A percentile compares a stretch with the other conserved stretches of the same genome.
Conservation (phyloP, 2,113 vertebrate species). For the Beaufortia kweichowensis region DNA sequence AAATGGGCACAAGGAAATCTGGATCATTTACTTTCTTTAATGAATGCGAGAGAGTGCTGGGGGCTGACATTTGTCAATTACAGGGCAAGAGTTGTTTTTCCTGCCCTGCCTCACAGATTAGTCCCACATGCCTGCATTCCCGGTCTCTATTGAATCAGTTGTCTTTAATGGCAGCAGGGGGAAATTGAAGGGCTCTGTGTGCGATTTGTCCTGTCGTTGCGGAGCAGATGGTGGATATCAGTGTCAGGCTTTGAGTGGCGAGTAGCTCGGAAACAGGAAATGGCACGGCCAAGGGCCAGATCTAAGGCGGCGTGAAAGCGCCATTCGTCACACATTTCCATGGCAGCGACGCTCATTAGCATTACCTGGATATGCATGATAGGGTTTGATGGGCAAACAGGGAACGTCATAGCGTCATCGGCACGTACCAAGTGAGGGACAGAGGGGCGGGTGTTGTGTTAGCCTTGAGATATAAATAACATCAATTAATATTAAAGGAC, state of each 20-base stretch:
- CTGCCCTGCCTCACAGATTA: conserved; percentile 47
- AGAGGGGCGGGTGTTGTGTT: background rate
- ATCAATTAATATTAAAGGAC: conserved; percentile 36
- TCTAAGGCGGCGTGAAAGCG: conserved; percentile 72
- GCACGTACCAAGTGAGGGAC: conserved; percentile 59
- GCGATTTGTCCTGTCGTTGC: conserved; percentile 50
- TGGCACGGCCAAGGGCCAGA: conserved; percentile 65
- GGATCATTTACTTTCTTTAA: conserved; percentile 36
- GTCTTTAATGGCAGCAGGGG: conserved; percentile 53
- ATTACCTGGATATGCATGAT: conserved; percentile 72
- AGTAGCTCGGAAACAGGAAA: conserved; percentile 61
- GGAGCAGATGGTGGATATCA: conserved; percentile 56
- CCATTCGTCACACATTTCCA: conserved; percentile 73
- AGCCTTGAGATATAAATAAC: conserved; percentile 32
- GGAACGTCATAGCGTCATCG: conserved; percentile 54
- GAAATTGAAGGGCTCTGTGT: conserved; percentile 51
- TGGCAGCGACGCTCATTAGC: conserved; percentile 74
- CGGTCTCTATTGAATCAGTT: conserved; percentile 54
- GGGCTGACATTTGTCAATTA: conserved; percentile 50
- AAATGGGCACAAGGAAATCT: background rate
- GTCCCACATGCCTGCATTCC: conserved; percentile 59
- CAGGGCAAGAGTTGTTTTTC: conserved; percentile 43
- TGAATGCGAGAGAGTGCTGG: conserved; percentile 20
- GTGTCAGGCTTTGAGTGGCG: conserved; percentile 55
- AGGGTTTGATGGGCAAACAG: conserved; percentile 66